Base-by-base conservation (phyloP, 2,888 invertebrate species). In the Molanna angustata region DNA sequence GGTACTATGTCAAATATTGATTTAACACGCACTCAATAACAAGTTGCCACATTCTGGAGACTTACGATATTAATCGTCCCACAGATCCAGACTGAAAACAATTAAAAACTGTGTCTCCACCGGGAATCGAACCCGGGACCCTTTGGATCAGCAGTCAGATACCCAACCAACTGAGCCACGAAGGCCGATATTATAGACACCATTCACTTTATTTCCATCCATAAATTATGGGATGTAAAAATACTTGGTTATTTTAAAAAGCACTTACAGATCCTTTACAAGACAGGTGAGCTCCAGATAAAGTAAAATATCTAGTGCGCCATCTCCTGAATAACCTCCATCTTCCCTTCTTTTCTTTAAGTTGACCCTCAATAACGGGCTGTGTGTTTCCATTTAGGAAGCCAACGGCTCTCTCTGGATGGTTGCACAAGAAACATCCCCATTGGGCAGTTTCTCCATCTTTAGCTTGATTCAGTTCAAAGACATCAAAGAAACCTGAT, bases 371-470 rank as follows among this genome's bases (percentile, higher is more conserved):
- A 61, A 94, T 92, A 63, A 93, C 90, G 31, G 93, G 93, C 65
- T 85, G 85, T 16, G 90, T 86, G 69, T 89, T 88, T 53, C 83
- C 83, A 60, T 83, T 82, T 32, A 93, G 76, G 69, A 94, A 90
- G 4, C 90, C 90, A 3, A 86, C 83, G 4, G 94, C 91, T 60
- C 90, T 82, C 69, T 94, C 94, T 0, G 95, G 94, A 72, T 94
- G 92, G 65, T 90, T 90, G 72, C 95, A 96, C 60, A 94, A 79
- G 71, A 94, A 94, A 71, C 96, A 96, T 47, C 90, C 90, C 96
- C 95, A 96, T 43, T 76, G 74, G 2, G 77, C 66, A 71, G 67
- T 80, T 66, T 75, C 65, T 65, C 76, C 71, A 60, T 72, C 67
- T 58, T 71, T 83, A 41, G 74, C 70, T 48, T 79, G 75, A 48